Conservation (phyloP, 1,140 invertebrate species). For the Drosophila busckii region DNA sequence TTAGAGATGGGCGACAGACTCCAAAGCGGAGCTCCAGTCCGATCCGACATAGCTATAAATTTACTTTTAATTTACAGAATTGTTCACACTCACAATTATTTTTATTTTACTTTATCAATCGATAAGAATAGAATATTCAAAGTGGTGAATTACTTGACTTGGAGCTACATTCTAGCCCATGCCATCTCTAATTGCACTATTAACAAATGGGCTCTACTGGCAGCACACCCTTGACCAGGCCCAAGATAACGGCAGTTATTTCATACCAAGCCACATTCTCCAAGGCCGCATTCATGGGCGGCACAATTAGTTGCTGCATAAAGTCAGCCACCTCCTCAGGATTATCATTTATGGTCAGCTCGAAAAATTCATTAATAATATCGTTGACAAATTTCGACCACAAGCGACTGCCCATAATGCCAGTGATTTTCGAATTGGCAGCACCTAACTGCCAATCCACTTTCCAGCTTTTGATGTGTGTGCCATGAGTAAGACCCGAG, state of each 20-base stretch:
- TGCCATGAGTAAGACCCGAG: conserved; percentile 16
- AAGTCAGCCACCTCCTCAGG: conserved; percentile 47
- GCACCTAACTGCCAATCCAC: conserved; percentile 45
- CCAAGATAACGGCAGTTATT: conserved; percentile 58
- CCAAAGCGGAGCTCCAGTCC: too few species aligned
- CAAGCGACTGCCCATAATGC: conserved; percentile 42
- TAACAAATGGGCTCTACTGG: conserved; percentile 63
- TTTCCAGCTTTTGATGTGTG: conserved; percentile 49
- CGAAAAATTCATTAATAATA: conserved; percentile 55
- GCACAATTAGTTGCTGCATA: conserved; percentile 51
- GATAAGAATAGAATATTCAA: too few species aligned
- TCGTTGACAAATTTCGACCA: conserved; percentile 48
- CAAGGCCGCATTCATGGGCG: conserved; percentile 48
- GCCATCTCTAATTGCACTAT: background rate
- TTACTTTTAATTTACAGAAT: too few species aligned
- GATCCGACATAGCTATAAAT: too few species aligned
- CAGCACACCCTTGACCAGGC: conserved; percentile 47
- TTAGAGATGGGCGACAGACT: too few species aligned
- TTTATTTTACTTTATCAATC: too few species aligned
- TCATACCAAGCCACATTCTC: conserved; percentile 60
- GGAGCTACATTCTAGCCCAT: too few species aligned
- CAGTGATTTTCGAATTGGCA: conserved; percentile 45
- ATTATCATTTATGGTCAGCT: conserved; percentile 54
- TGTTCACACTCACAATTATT: too few species aligned
- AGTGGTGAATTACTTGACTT: too few species aligned